Percentiles rank a stretch among this genome's conserved stretches.
phyloP scores from a whole-genome alignment of 2,888 invertebrate genomes.

The Drosophila fulvimacula region DNA sequence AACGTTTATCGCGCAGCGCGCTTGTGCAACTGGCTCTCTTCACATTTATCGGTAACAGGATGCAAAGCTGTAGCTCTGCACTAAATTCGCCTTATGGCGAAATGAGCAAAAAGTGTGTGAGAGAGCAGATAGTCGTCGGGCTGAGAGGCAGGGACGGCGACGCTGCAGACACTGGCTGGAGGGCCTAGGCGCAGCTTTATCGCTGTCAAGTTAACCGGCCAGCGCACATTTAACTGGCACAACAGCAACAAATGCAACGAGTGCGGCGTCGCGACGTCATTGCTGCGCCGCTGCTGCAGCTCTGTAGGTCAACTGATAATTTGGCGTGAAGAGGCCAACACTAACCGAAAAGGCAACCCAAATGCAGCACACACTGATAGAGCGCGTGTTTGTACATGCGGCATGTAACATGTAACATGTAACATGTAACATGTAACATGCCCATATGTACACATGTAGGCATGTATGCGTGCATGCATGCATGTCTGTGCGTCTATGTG shows the following conservation, averaged over 20 bases:
- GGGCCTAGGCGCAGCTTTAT: conserved; percentile 42
- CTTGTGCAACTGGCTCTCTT: conserved; percentile 52
- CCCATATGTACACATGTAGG: background rate
- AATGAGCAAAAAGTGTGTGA: conserved; percentile 39
- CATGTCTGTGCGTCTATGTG: background rate
- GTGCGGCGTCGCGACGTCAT: conserved; percentile 14
- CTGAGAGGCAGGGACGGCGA: background rate
- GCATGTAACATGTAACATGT: too few relatives aligned
- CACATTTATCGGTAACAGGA: conserved; percentile 61
- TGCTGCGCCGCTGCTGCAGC: conserved; percentile 41
- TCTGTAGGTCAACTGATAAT: conserved; percentile 76
- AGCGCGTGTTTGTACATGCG: conserved; percentile 6
- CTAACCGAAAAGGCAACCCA: conserved; percentile 49
- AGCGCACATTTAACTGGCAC: conserved; percentile 49
- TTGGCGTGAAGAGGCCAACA: conserved; percentile 53
- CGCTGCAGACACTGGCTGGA: conserved; percentile 7
- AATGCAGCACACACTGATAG: conserved; percentile 51
- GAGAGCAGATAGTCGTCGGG: background rate
- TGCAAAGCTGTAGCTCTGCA: conserved; percentile 52
- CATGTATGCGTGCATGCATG: background rate
- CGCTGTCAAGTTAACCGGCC: conserved; percentile 38
- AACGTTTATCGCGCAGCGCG: conserved; percentile 61
- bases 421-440: too few relatives aligned
- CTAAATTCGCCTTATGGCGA: conserved; percentile 52
- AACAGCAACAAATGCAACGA: conserved; percentile 39